These are phyloP conservation scores for Sphaerophoria taeniata DNA, from an alignment of 2,888 invertebrate species.

Conservation along the genomic window DNA sequence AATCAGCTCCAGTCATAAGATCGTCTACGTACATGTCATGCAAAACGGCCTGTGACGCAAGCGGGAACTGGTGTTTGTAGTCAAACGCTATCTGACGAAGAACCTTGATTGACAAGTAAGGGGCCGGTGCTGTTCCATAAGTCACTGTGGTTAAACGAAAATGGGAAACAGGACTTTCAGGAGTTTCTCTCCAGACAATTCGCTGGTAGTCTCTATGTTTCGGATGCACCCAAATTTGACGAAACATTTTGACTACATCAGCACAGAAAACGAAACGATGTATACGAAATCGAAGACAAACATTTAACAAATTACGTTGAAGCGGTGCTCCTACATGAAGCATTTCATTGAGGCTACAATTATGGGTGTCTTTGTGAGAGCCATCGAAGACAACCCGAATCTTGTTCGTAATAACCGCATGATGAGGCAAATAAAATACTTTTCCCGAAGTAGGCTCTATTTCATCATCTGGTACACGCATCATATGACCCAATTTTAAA, in stretches of 20 bases:
- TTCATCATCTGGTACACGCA: too few relatives aligned
- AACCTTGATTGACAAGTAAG: too few relatives aligned
- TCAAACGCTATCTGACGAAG: background rate
- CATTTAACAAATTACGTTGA: slow-evolving; percentile 26
- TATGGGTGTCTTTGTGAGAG: background rate
- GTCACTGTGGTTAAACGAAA: too few relatives aligned
- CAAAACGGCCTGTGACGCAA: slow-evolving; percentile 20
- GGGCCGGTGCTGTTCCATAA: too few relatives aligned
- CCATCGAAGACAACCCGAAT: background rate
- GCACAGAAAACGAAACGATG: slow-evolving; percentile 41
- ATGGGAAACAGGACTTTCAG: background rate
- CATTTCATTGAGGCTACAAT: slow-evolving; percentile 26
- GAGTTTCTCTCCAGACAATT: slow-evolving; percentile 24
- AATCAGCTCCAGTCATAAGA: too few relatives aligned
- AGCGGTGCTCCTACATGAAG: slow-evolving; percentile 16
- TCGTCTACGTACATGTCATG: background rate
- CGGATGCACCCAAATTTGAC: slow-evolving; percentile 12
- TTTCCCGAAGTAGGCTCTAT: too few relatives aligned
- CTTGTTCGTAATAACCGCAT: too few relatives aligned
- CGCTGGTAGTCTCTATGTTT: slow-evolving; percentile 10
- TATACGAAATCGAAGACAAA: slow-evolving; percentile 13
- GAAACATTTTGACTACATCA: background rate
- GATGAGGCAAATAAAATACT: background rate
- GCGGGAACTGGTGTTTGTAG: slow-evolving; percentile 10
- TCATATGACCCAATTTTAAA: too few relatives aligned